Conservation (phyloP, 2,888 invertebrate species). For the Andrena praecox region DNA sequence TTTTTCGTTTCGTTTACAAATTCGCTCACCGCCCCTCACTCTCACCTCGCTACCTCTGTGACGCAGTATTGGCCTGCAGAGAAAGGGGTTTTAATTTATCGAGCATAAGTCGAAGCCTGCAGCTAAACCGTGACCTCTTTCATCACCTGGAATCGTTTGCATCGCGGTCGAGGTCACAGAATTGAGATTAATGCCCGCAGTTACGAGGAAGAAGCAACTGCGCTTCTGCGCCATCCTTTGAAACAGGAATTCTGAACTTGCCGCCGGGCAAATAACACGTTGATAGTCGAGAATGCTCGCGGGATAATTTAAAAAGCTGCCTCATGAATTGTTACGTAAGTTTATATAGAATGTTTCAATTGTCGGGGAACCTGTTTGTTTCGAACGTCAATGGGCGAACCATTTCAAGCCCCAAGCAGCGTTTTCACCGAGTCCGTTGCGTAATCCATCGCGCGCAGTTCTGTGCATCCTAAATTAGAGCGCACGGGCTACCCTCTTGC, state of each 20-base stretch:
- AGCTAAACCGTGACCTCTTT: slow-evolving; percentile 43
- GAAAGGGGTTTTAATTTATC: slow-evolving; percentile 41
- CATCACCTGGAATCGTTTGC: slow-evolving; percentile 41
- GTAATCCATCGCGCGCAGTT: slow-evolving; percentile 28
- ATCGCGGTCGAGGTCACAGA: slow-evolving; percentile 60
- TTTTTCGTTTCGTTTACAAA: background rate
- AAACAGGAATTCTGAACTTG: slow-evolving; percentile 2
- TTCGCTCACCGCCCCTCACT: no score
- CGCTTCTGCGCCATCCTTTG: slow-evolving; percentile 23
- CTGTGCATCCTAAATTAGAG: slow-evolving; percentile 9
- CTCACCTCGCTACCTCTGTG: background rate
- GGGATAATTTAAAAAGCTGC: background rate
- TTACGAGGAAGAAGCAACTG: slow-evolving; percentile 25
- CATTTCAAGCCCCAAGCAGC: slow-evolving; percentile 4
- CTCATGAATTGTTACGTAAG: slow-evolving; percentile 1
- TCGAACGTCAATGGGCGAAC: background rate
- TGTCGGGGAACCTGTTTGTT: background rate
- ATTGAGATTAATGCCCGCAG: slow-evolving; percentile 52
- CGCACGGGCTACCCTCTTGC: background rate
- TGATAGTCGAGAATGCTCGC: slow-evolving; percentile 7
- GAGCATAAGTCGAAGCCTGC: slow-evolving; percentile 42
- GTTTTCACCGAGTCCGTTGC: slow-evolving; percentile 5
- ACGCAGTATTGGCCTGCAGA: slow-evolving; percentile 6
- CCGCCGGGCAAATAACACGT: slow-evolving; percentile 1
- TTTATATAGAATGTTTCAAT: slow-evolving; percentile 11